A percentile compares a stretch with the other conserved stretches of the same genome.
These are phyloP conservation scores for Rosalia funebris DNA, from an alignment of 2,888 invertebrate species.

Conservation along the genomic window DNA sequence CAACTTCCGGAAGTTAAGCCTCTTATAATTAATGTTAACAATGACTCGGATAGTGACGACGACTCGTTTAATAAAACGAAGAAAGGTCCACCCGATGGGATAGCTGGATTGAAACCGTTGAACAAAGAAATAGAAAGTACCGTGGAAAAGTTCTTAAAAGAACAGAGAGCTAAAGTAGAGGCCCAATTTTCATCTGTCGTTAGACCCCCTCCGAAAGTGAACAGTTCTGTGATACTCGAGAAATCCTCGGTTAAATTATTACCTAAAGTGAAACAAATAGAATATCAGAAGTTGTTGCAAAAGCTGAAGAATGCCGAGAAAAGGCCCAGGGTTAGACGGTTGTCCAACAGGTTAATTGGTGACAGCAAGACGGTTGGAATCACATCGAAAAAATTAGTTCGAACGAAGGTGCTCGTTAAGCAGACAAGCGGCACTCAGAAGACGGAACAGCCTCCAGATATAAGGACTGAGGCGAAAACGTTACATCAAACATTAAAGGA, in stretches of 20 bases:
- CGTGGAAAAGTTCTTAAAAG: slow-evolving; percentile 59
- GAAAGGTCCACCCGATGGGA: slow-evolving; percentile 15
- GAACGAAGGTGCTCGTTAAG: slow-evolving; percentile 22
- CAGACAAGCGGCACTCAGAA: slow-evolving; percentile 15
- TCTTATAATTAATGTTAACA: slow-evolving; percentile 59
- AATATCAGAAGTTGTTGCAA: slow-evolving; percentile 59
- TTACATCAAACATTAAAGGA: slow-evolving; percentile 49
- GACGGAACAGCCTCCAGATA: slow-evolving; percentile 26
- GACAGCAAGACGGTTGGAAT: background rate
- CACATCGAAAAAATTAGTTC: slow-evolving; percentile 30
- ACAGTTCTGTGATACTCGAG: slow-evolving; percentile 32
- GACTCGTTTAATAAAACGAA: slow-evolving; percentile 29
- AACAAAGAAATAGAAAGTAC: slow-evolving; percentile 42
- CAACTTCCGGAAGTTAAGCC: slow-evolving; percentile 55
- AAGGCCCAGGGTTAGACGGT: slow-evolving; percentile 36
- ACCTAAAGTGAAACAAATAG: slow-evolving; percentile 60
- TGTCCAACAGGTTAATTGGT: slow-evolving; percentile 25
- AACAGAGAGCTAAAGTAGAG: slow-evolving; percentile 60
- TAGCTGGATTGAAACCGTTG: slow-evolving; percentile 27
- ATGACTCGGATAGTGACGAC: slow-evolving; percentile 58
- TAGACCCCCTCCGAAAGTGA: slow-evolving; percentile 9
- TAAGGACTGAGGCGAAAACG: slow-evolving; percentile 30
- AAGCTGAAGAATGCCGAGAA: slow-evolving; percentile 55
- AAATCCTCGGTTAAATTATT: slow-evolving; percentile 60
- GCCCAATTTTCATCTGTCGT: slow-evolving; percentile 39